Base-by-base conservation (phyloP, 1,140 invertebrate species). In the Dinoponera quadriceps region DNA sequence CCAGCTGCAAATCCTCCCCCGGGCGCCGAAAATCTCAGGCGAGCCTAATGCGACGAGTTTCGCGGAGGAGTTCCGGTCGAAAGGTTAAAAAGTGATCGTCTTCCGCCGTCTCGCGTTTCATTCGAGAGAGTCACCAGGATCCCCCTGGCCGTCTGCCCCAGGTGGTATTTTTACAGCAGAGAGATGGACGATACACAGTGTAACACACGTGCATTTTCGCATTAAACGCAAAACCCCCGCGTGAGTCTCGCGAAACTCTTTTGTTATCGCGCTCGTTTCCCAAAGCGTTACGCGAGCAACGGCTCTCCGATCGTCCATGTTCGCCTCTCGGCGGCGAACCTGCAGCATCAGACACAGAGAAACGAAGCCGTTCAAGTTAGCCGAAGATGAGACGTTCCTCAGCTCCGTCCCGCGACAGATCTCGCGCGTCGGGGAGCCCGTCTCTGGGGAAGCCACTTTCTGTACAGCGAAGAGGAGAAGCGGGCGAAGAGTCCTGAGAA, bases 91-190 rank as follows among this genome's bases (percentile, higher is more conserved):
- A n/a, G n/a, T n/a, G n/a, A n/a, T n/a, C n/a, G n/a, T n/a, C n/a
- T n/a, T n/a, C n/a, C n/a, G n/a, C n/a, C n/a, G n/a, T n/a, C n/a
- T n/a, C n/a, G n/a, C n/a, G n/a, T n/a, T n/a, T n/a, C n/a, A n/a
- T n/a, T n/a, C n/a, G n/a, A n/a, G n/a, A n/a, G n/a, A n/a, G n/a
- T n/a, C n/a, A n/a, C n/a, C n/a, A n/a, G n/a, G n/a, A n/a, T n/a
- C n/a, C n/a, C n/a, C n/a, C n/a, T n/a, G n/a, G n/a, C n/a, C n/a
- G n/a, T n/a, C n/a, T n/a, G n/a, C n/a, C n/a, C n/a, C n/a, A 78
- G 75, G 75, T 51, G 57, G 55, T 80, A 69, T 80, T 80, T 80
- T 69, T 80, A 80, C 65, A 78, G 75, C 49, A 51, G 57, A 51
- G 57, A 59, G 49, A 1, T 65, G 44, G 75, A 78, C 75, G 38